Evolutionary conservation across 2,797 vertebrate species (phyloP).

Genomic region (Pipistrellus kuhlii): DNA sequence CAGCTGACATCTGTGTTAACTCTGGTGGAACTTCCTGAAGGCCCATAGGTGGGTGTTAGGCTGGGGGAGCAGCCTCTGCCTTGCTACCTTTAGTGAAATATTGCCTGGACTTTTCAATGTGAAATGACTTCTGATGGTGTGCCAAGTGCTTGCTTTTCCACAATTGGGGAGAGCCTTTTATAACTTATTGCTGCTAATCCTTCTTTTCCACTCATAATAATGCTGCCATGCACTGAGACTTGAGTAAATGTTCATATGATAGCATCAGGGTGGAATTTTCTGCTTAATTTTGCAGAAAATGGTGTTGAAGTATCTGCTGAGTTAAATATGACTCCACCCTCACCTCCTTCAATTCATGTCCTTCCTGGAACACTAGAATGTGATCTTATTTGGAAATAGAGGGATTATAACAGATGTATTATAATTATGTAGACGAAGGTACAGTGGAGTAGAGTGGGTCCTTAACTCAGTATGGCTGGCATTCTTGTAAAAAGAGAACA

Average conservation of each 20-base stretch:
- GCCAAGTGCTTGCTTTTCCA: neutral
- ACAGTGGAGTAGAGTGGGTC: neutral
- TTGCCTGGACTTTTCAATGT: neutral
- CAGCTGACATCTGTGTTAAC: conserved; percentile 59
- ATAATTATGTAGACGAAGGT: neutral
- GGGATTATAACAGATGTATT: neutral
- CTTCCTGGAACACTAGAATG: neutral
- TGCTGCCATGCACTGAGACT: neutral
- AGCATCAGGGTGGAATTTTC: neutral
- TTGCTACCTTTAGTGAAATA: neutral
- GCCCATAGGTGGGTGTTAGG: neutral
- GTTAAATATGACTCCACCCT: neutral
- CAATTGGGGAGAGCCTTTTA: neutral
- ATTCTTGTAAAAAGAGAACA: neutral
- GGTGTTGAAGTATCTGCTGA: neutral
- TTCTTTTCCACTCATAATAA: neutral
- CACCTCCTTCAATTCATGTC: neutral
- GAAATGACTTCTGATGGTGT: neutral
- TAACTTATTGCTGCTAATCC: neutral
- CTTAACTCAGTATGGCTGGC: neutral
- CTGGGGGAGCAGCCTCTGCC: neutral
- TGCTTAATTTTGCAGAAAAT: conserved; percentile 8
- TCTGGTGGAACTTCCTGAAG: neutral
- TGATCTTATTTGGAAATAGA: neutral
- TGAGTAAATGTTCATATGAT: neutral